A percentile compares a stretch with the other conserved stretches of the same genome.
These are phyloP conservation scores for Calephelis nemesis DNA, from an alignment of 1,140 invertebrate genomes.

Conservation along the genomic window DNA sequence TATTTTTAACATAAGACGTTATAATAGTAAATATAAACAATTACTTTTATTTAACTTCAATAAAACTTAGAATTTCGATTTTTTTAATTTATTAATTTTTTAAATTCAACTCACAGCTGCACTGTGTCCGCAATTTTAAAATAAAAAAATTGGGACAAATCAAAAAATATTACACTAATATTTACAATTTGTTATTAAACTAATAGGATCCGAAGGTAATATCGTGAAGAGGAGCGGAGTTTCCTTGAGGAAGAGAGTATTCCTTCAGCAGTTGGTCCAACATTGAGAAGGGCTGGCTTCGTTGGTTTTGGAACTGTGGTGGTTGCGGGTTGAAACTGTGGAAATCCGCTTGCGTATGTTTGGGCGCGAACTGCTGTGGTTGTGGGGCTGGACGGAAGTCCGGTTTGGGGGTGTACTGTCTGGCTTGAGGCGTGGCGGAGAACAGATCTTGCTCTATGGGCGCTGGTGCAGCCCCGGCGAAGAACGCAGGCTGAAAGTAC, in stretches of 20 bases:
- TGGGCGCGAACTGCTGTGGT: conserved; percentile 47
- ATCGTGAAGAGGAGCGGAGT: conserved; percentile 85
- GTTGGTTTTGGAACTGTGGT: conserved; percentile 75
- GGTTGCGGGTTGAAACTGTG: conserved; percentile 47
- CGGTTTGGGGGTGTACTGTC: conserved; percentile 52
- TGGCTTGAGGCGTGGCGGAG: conserved; percentile 48
- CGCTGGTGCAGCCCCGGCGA: conserved; percentile 70
- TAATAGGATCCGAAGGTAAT: conserved; percentile 89
- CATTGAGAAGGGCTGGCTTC: conserved; percentile 82
- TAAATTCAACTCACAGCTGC: conserved; percentile 20
- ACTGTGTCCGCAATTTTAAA: not conserved
- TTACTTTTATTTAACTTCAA: no score
- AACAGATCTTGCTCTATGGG: conserved; percentile 68
- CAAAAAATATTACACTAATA: conserved; percentile 58
- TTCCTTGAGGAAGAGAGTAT: conserved; percentile 85
- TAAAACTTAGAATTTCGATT: no score
- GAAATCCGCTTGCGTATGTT: conserved; percentile 46
- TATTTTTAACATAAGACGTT: no score
- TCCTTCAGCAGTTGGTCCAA: conserved; percentile 90
- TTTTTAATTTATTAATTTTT: no score
- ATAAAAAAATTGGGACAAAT: conserved; percentile 10
- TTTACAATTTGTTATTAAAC: conserved; percentile 61
- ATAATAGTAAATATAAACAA: no score
- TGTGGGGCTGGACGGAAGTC: conserved; percentile 65
- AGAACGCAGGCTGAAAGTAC: conserved; percentile 58